Conservation (phyloP, 2,888 invertebrate genomes). For the Brenthis hecate region DNA sequence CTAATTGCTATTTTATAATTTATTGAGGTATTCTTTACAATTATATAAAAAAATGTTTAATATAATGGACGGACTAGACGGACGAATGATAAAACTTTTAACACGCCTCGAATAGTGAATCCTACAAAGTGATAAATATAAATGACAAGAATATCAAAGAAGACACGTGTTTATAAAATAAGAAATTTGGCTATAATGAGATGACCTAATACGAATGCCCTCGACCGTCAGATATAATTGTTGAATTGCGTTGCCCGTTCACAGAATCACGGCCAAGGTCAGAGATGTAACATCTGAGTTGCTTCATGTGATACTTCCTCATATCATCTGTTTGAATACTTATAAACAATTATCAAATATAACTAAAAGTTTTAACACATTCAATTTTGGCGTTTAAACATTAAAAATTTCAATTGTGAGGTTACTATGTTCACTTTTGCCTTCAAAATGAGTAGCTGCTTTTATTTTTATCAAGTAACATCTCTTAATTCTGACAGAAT, state of each 20-base stretch:
- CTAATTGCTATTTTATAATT: too few species aligned
- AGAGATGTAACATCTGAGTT: slow-evolving; percentile 42
- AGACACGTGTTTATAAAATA: not conserved
- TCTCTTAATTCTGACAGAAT: slow-evolving; percentile 36
- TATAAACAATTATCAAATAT: not conserved
- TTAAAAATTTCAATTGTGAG: not conserved
- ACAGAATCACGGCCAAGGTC: slow-evolving; percentile 77
- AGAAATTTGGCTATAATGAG: slow-evolving; percentile 29
- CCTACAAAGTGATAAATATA: too few species aligned
- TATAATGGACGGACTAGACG: too few species aligned
- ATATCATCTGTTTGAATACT: slow-evolving; percentile 10
- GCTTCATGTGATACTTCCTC: slow-evolving; percentile 18
- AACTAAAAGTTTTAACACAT: too few species aligned
- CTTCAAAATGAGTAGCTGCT: slow-evolving; percentile 5
- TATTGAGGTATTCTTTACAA: too few species aligned
- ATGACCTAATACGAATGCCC: slow-evolving; percentile 56
- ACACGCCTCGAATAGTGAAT: too few species aligned
- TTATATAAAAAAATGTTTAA: too few species aligned
- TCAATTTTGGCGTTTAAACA: too few species aligned
- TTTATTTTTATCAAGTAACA: slow-evolving; percentile 46
- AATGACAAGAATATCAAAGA: not conserved
- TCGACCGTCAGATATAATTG: slow-evolving; percentile 72
- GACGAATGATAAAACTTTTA: too few species aligned
- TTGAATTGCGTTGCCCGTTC: slow-evolving; percentile 67
- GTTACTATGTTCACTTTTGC: too few species aligned